Evolutionary conservation across 2,113 vertebrate species (phyloP).

Genomic region (Ammodytes dubius): DNA sequence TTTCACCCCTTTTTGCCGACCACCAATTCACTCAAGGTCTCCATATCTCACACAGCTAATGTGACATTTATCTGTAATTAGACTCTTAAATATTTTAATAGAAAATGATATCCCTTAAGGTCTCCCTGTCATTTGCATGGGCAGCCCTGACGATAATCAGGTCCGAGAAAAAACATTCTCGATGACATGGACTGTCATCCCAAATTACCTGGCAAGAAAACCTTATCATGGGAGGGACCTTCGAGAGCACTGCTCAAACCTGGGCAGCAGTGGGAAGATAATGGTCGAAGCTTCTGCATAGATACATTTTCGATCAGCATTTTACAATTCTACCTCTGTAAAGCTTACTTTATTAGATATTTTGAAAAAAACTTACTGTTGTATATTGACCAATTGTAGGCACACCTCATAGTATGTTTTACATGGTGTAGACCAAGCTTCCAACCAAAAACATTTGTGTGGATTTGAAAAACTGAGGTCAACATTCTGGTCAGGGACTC

Average conservation of each 20-base stretch:
- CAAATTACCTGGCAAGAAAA: slow-evolving; percentile 79
- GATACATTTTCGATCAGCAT: slow-evolving; percentile 25
- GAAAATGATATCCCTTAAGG: slow-evolving; percentile 86
- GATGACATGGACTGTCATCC: slow-evolving; percentile 81
- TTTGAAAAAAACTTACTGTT: not conserved
- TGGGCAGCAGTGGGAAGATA: slow-evolving; percentile 38
- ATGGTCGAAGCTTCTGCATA: slow-evolving; percentile 12
- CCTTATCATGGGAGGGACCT: slow-evolving; percentile 80
- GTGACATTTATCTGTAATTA: slow-evolving; percentile 87
- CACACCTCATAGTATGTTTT: slow-evolving; percentile 2
- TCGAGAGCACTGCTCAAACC: slow-evolving; percentile 63
- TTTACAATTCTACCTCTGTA: not conserved
- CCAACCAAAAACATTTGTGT: not conserved
- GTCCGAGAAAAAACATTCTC: slow-evolving; percentile 74
- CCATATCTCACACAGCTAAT: slow-evolving; percentile 79
- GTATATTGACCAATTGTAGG: not conserved
- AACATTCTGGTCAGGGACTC: not conserved
- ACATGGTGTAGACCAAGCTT: not conserved
- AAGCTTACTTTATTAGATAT: slow-evolving; percentile 2
- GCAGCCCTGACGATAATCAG: slow-evolving; percentile 83
- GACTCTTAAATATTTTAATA: slow-evolving; percentile 84
- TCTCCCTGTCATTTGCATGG: slow-evolving; percentile 85
- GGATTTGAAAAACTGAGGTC: not conserved
- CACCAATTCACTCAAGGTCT: slow-evolving; percentile 77
- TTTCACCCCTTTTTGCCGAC: slow-evolving; percentile 32